Percentiles rank a stretch among this genome's conserved stretches.
Evolutionary conservation across 1,140 invertebrate species (phyloP).

Genomic region (Ladona fulva): DNA sequence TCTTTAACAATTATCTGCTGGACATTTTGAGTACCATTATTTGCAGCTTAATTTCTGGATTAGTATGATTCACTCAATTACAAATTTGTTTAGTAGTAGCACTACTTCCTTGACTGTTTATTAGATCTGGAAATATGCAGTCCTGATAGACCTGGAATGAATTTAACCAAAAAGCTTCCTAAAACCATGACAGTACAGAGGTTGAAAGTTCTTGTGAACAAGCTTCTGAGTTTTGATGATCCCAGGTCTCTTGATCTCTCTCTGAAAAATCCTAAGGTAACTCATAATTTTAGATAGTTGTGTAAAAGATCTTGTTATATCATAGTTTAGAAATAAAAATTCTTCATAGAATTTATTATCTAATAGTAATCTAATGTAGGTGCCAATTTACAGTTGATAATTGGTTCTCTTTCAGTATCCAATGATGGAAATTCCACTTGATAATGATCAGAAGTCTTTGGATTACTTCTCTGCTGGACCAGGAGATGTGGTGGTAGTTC

Average conservation of each 20-base stretch:
- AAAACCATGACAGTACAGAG: not conserved
- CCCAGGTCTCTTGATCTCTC: not conserved
- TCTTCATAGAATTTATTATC: too few relatives aligned
- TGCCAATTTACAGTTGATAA: too few relatives aligned
- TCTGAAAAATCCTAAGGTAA: not conserved
- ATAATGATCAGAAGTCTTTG: conserved; percentile 7
- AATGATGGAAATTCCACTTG: not conserved
- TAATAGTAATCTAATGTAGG: too few relatives aligned
- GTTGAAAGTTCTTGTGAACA: not conserved
- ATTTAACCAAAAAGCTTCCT: not conserved
- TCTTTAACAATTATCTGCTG: too few relatives aligned
- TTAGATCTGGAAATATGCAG: not conserved
- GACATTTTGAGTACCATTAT: too few relatives aligned
- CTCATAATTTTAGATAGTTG: not conserved
- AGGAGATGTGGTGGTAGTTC: not conserved
- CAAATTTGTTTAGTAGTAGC: too few relatives aligned
- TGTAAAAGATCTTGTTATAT: too few relatives aligned
- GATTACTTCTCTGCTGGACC: not conserved
- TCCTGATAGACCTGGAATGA: not conserved
- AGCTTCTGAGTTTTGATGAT: not conserved
- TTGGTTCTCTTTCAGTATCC: not conserved
- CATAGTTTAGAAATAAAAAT: too few relatives aligned
- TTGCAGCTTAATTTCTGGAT: too few relatives aligned
- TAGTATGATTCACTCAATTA: too few relatives aligned
- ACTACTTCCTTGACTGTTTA: too few relatives aligned